Percentiles rank a stretch among this genome's conserved stretches.
Conservation (phyloP, 2,888 invertebrate genomes). For the Unio pictorum region DNA sequence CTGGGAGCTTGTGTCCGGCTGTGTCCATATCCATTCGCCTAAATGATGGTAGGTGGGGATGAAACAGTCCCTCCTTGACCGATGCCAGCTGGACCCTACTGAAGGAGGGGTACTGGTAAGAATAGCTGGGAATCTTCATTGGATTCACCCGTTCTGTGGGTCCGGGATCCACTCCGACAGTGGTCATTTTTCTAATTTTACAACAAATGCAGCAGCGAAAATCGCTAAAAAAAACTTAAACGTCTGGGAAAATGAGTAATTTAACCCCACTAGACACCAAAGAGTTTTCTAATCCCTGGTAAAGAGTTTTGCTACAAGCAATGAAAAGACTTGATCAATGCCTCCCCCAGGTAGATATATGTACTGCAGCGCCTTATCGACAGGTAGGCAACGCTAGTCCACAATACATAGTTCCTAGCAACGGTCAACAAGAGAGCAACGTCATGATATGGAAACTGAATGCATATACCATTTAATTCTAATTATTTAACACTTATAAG, state of each 20-base stretch:
- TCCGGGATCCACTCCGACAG: constrained; percentile 57
- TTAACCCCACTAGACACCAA: neutral
- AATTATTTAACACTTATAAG: no score
- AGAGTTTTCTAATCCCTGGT: no score
- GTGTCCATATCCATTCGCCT: constrained; percentile 70
- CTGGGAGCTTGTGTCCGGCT: constrained; percentile 63
- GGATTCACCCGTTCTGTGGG: constrained; percentile 49
- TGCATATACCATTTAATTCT: neutral
- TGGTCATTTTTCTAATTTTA: constrained; percentile 56
- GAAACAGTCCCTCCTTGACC: constrained; percentile 67
- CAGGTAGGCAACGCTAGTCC: neutral
- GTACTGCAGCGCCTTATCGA: neutral
- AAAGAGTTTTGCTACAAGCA: neutral
- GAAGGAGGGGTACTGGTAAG: constrained; percentile 64
- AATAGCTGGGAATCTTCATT: constrained; percentile 64
- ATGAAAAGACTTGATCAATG: neutral
- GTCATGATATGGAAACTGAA: constrained; percentile 18
- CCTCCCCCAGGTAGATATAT: no score
- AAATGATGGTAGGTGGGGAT: constrained; percentile 66
- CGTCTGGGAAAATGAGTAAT: neutral
- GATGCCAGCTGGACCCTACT: constrained; percentile 63
- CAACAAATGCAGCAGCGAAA: neutral
- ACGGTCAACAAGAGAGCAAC: constrained; percentile 45
- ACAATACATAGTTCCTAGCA: constrained; percentile 37
- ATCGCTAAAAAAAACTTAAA: neutral